These are phyloP conservation scores for Phaenicophaeus curvirostris DNA, from an alignment of 2,797 vertebrate genomes.

Conservation along the genomic window DNA sequence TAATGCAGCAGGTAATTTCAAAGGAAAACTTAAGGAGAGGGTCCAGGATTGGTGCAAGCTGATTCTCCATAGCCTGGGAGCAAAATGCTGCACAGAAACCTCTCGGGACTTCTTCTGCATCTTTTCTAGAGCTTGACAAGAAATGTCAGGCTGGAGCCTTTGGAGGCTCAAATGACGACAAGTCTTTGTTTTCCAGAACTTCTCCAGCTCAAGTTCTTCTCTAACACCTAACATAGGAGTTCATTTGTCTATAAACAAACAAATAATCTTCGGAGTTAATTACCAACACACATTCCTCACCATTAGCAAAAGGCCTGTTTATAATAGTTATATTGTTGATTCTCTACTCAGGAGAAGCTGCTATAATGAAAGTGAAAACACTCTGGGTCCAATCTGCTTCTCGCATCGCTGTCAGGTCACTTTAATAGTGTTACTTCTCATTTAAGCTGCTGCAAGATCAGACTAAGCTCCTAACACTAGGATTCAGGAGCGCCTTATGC, in stretches of 20 bases:
- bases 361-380: background rate
- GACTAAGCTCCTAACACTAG: background rate
- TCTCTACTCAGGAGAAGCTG: background rate
- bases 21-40: background rate
- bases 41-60: background rate
- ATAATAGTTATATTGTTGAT: background rate
- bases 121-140: background rate
- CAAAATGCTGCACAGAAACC: background rate
- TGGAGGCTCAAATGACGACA: background rate
- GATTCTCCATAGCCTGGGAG: background rate
- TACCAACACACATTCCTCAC: background rate
- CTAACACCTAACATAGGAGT: fast-evolving
- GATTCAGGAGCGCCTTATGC: fast-evolving
- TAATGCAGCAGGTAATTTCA: background rate
- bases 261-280: fast-evolving
- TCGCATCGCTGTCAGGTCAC: fast-evolving
- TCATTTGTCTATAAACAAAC: too few species aligned
- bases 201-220: background rate
- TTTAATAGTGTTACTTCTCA: background rate
- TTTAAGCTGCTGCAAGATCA: background rate
- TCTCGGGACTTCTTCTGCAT: background rate
- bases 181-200: background rate
- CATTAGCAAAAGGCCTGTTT: background rate
- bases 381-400: background rate
- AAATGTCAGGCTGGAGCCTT: fast-evolving